phyloP scores from a whole-genome alignment of 1,140 invertebrate genomes.

The Apis cerana region DNA sequence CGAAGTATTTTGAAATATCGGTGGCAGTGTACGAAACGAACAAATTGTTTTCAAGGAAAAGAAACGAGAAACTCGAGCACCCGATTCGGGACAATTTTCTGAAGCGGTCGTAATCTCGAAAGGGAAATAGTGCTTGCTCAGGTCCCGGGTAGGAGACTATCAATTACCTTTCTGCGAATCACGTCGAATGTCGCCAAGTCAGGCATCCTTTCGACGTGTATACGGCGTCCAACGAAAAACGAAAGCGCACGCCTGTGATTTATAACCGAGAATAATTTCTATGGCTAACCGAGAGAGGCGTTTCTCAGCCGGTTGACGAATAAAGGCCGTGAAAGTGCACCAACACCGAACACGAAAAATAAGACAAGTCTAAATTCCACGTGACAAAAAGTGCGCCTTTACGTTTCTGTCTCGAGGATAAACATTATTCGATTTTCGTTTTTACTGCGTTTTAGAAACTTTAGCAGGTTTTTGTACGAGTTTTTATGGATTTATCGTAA shows the following conservation, averaged over 20 bases:
- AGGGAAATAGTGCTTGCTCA: neutral
- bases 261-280: neutral
- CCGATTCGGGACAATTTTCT: neutral
- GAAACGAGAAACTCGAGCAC: neutral
- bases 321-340: neutral
- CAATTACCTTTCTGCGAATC: constrained; percentile 3
- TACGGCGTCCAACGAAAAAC: neutral
- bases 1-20: neutral
- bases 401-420: too few relatives aligned
- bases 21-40: neutral
- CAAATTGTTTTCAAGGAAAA: neutral
- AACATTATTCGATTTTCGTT: too few relatives aligned
- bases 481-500: too few relatives aligned
- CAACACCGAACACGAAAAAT: too few relatives aligned
- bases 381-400: neutral
- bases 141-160: neutral
- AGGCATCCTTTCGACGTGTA: neutral
- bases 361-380: neutral
- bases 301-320: neutral
- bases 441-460: too few relatives aligned
- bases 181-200: neutral
- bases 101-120: neutral
- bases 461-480: too few relatives aligned
- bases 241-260: neutral
- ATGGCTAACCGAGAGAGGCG: too few relatives aligned